These are phyloP conservation scores for Pogoniulus pusillus DNA, from an alignment of 2,797 vertebrate genomes.

Conservation along the genomic window DNA sequence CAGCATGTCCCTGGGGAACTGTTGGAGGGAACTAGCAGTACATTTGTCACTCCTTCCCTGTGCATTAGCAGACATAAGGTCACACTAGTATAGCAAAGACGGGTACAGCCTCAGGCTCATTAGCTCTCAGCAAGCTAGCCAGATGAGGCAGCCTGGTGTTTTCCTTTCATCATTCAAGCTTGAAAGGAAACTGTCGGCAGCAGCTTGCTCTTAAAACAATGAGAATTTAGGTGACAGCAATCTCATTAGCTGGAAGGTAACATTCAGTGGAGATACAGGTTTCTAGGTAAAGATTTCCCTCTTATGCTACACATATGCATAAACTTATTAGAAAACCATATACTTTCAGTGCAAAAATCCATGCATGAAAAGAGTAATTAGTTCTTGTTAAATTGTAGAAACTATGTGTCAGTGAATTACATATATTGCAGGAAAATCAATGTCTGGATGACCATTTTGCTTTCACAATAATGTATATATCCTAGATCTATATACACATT, in stretches of 20 bases:
- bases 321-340: background rate
- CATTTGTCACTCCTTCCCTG: constrained; percentile 77
- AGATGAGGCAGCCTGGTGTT: constrained; percentile 79
- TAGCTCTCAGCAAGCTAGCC: constrained; percentile 82
- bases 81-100: constrained; percentile 77
- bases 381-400: background rate
- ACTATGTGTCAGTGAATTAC: background rate
- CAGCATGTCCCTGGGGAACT: constrained; percentile 67
- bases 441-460: constrained; percentile 18
- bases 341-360: constrained; percentile 1
- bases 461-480: background rate
- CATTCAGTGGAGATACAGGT: constrained; percentile 64
- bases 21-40: constrained; percentile 62
- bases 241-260: constrained; percentile 78
- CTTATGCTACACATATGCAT: background rate
- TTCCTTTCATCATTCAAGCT: constrained; percentile 86
- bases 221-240: constrained; percentile 81
- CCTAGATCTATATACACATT: constrained; percentile 13
- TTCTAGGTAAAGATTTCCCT: constrained; percentile 62
- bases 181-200: constrained; percentile 84
- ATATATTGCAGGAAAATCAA: constrained; percentile 28
- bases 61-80: constrained; percentile 81
- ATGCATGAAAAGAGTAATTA: background rate
- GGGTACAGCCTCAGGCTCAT: constrained; percentile 80
- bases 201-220: constrained; percentile 84